Evolutionary conservation across 1,140 invertebrate genomes (phyloP).

Genomic region (Hylaeus volcanicus): DNA sequence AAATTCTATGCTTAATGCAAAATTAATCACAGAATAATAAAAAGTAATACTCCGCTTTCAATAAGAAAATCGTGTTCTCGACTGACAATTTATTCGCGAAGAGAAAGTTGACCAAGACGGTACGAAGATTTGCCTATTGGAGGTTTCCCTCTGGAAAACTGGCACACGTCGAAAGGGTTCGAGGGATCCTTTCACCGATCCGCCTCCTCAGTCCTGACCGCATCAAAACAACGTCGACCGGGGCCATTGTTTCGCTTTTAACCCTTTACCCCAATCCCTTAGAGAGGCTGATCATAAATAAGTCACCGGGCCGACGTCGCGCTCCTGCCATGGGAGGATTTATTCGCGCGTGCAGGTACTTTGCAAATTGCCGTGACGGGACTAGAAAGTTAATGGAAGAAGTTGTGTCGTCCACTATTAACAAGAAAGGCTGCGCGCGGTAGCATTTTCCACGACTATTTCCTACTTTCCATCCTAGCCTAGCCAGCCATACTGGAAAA

Average conservation of each 20-base stretch:
- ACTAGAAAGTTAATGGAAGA: constrained; percentile 48
- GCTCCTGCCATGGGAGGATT: constrained; percentile 39
- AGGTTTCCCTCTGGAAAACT: neutral
- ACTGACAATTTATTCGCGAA: neutral
- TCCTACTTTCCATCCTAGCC: neutral
- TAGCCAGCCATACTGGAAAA: neutral
- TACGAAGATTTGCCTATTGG: neutral
- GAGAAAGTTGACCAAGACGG: constrained; percentile 3
- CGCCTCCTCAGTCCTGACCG: constrained; percentile 21
- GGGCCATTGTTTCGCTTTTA: constrained; percentile 59
- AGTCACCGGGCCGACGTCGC: constrained; percentile 45
- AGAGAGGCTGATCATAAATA: constrained; percentile 61
- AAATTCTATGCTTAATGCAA: neutral
- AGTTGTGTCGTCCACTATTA: constrained; percentile 18
- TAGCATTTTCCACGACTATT: neutral
- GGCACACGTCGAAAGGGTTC: constrained; percentile 17
- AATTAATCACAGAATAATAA: neutral
- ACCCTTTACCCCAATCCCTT: constrained; percentile 52
- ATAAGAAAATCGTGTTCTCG: neutral
- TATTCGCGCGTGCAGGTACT: constrained; percentile 54
- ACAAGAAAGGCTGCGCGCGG: neutral
- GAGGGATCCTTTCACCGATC: constrained; percentile 9
- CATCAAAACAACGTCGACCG: constrained; percentile 53
- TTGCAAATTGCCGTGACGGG: constrained; percentile 61
- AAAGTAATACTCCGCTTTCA: no score